Base-by-base conservation (phyloP, 1,140 invertebrate species). In the Halyomorpha halys region DNA sequence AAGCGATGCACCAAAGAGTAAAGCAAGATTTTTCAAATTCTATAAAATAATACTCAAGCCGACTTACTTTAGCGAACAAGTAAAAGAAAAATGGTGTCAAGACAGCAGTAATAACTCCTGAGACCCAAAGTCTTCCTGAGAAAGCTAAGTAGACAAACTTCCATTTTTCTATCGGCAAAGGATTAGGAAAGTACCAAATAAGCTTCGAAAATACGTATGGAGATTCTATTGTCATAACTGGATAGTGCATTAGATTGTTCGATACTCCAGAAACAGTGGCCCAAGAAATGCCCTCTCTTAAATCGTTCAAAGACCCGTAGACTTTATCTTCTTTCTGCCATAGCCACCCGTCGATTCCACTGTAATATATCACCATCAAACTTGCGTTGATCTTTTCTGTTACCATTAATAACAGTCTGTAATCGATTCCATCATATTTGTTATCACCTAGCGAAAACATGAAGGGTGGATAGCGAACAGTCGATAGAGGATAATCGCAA, bases 181-280 rank as follows among this genome's bases (percentile, higher is more conserved):
- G 53, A 15, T 56, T 56, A 1, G 53, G 19, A 15, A 56, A 56
- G 23, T 9, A 56, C 53, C 53, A 56, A 27, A 56, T 21, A 21
- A 56, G 53, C 23, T 25, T 27, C 5, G 53, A 11, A 2, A 11
- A 25, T 1, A 56, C 21, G 23, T 56, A 56, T 1, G 53, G 21
- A 2, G 15, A 18, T 23, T 8, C 18, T 14, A 23, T 56, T 3
- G 21, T 13, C n/a, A 56, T 6, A 13, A 56, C 53, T 14, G 18
- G 18, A 39, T 25, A 56, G 18, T 56, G 53, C 21, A 56, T 11
- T 5, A 1, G 4, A 25, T 56, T 56, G 23, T 56, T 56, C 8
- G 19, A 16, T 4, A 56, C 23, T 11, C 53, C 53, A 11, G 53
- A 56, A 56, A 56, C 18, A 21, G 19, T 25, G 5, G 23, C 18